phyloP scores from a whole-genome alignment of 2,113 vertebrate genomes.

The Laticauda laticaudata region DNA sequence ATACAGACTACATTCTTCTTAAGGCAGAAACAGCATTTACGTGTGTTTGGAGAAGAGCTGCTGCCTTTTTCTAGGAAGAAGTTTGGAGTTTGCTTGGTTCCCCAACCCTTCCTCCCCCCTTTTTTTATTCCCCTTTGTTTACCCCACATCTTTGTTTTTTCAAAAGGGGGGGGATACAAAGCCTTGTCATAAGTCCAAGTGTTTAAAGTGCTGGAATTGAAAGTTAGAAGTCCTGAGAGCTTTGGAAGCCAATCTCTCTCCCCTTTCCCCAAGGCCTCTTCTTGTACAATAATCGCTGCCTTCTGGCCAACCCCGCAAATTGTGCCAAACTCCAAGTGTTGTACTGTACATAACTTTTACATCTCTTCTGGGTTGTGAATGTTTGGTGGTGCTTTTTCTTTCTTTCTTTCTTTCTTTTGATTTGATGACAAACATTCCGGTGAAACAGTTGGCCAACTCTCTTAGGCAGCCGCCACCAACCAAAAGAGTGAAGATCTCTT shows the following conservation, averaged over 20 bases:
- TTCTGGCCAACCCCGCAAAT: constrained; percentile 87
- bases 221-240: constrained; percentile 73
- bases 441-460: constrained; percentile 80
- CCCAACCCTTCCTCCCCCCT: not conserved
- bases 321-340: constrained; percentile 97
- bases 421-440: constrained; percentile 85
- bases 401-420: constrained; percentile 67
- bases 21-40: constrained; percentile 92
- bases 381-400: constrained; percentile 76
- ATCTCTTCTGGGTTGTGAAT: constrained; percentile 84
- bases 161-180: constrained; percentile 37
- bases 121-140: constrained; percentile 35
- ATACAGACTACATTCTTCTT: constrained; percentile 84
- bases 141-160: constrained; percentile 66
- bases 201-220: constrained; percentile 81
- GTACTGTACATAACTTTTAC: constrained; percentile 89
- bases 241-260: constrained; percentile 75
- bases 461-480: constrained; percentile 85
- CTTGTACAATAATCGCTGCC: constrained; percentile 96
- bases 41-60: constrained; percentile 90
- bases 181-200: constrained; percentile 84
- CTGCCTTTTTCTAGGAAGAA: constrained; percentile 86
- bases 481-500: constrained; percentile 70
- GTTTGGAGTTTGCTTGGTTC: constrained; percentile 73
- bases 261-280: constrained; percentile 79